Base-by-base conservation (phyloP, 2,888 invertebrate genomes). In the Apotomis betuletana region DNA sequence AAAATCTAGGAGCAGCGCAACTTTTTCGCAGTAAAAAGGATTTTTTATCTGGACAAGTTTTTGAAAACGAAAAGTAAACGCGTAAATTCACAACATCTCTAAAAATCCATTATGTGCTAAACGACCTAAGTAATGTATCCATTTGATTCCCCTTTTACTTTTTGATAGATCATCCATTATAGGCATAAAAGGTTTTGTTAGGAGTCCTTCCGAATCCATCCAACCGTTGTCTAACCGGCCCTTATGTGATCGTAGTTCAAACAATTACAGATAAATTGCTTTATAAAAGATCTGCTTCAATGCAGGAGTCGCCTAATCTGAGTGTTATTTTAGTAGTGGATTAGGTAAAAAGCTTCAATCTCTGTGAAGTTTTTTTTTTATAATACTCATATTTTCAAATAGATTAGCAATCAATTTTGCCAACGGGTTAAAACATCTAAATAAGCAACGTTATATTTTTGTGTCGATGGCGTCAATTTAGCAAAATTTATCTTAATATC, bases 141-240 rank as follows among this genome's bases (percentile, higher is more conserved):
- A 80, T 86, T 85, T 81, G 82, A 83, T 67, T 61, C 81, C 79
- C 80, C 79, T 83, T 80, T 85, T 86, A 84, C 82, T 87, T 85
- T 86, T 84, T 82, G 81, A 83, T 81, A 85, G 86, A 87, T 88
- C 84, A 87, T 89, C 87, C 86, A 85, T 87, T 89, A 86, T 80
- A 59, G 75, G 79, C 78, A 79, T 86, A 82, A 88, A 87, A 88
- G 86, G 84, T 85, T 85, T 81, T 73, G 74, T 71, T 71, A 71
- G 75, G 72, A 75, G 73, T 73, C 46, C 62, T 70, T 69, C 38
- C 51, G 61, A 67, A 62, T 61, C 67, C 67, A 67, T 57, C 49
- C 67, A 27, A 71, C 61, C 67, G 61, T 55, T 61, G 13, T 57
- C 58, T 70, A 12, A 15, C 51, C 44, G 51, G 61, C 61, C 61